Evolutionary conservation across 1,140 invertebrate genomes (phyloP), one percentile per base, ranked within the genome.

Genomic region (Trichogramma pretiosum): DNA sequence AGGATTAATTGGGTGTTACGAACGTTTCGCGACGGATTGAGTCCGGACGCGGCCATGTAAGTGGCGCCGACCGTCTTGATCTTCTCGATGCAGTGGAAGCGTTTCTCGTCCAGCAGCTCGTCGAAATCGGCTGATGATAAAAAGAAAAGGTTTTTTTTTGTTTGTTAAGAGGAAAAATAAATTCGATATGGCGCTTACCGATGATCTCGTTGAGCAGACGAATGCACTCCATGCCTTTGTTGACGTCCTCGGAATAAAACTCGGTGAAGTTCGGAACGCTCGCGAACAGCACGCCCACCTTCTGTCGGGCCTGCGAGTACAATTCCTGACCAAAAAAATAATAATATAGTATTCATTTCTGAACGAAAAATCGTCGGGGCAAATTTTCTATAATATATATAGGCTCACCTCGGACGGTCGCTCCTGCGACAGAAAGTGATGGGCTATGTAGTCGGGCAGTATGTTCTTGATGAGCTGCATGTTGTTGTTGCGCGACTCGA

Each of bases 21-120:
- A 28, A 83, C 80, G 61, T 82, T 79, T 63, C 82, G 75, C 33
- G 78, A 79, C 8, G 87, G 81, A 74, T 89, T 92, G 1, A 99
- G 73, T n/a, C 96, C 96, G 13, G 93, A 93, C 3, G 93, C 95
- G 7, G 94, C 95, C 96, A 99, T 99, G 58, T 98, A 99, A 8
- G 92, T 97, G 0, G 83, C 82, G 23, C 92, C 92, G 23, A 98
- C 93, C 0, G 95, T 99, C 73, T 99, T 99, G 35, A 99, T 97
- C 77, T 99, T 99, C 70, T 99, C 96, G 47, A 99, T 89, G 42
- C 83, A 85, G 16, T 81, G 81, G 64, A 97, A 99, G 13, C 87
- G 77, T 19, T 85, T 79, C 60, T 96, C 89, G 59, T 91, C 88
- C 42, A 97, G 67, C 9, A 96, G 69, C 71, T 93, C 86, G 67